A percentile compares a stretch with the other conserved stretches of the same genome.
Conservation (phyloP, 2,797 vertebrate species). For the Galaxias olidus region DNA sequence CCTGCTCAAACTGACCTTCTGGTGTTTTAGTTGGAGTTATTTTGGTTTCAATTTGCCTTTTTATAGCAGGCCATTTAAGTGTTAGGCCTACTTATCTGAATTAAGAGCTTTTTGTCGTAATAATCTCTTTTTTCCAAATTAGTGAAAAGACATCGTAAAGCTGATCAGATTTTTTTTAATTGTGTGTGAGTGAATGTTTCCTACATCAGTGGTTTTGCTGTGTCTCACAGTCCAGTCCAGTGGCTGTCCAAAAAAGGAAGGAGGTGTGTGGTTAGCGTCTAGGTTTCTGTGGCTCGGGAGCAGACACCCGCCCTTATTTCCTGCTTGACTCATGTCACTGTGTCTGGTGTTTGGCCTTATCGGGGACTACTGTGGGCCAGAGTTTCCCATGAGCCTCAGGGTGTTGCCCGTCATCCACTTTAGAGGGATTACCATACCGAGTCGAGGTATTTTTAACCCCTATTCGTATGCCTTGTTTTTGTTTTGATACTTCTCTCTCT, state of each 20-base stretch:
- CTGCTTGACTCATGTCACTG: conserved; percentile 72
- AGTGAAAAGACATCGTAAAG: conserved; percentile 50
- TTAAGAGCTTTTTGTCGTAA: conserved; percentile 24
- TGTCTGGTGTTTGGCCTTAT: conserved; percentile 68
- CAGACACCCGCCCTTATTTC: conserved; percentile 73
- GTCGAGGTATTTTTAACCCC: conserved; percentile 64
- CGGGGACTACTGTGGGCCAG: conserved; percentile 52
- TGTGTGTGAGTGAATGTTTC: conserved; percentile 32
- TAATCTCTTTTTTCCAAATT: conserved; percentile 40
- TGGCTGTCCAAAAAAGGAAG: conserved; percentile 38
- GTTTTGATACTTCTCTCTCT: conserved; percentile 58
- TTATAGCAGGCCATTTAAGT: no score
- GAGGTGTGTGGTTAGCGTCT: conserved; percentile 60
- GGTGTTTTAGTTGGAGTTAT: no score
- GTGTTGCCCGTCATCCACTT: conserved; percentile 55
- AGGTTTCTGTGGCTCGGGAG: conserved; percentile 57
- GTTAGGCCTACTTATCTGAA: not conserved
- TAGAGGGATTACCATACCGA: conserved; percentile 53
- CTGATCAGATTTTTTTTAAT: conserved; percentile 44
- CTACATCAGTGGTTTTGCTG: conserved; percentile 38
- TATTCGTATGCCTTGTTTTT: conserved; percentile 75
- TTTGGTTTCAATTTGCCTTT: no score
- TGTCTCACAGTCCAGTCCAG: conserved; percentile 55
- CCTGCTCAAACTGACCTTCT: no score
- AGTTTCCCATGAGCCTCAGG: conserved; percentile 68